Percentiles rank a stretch among this genome's conserved stretches.
Conservation (phyloP, 1,140 invertebrate species). For the Chironomus striatipennis region DNA sequence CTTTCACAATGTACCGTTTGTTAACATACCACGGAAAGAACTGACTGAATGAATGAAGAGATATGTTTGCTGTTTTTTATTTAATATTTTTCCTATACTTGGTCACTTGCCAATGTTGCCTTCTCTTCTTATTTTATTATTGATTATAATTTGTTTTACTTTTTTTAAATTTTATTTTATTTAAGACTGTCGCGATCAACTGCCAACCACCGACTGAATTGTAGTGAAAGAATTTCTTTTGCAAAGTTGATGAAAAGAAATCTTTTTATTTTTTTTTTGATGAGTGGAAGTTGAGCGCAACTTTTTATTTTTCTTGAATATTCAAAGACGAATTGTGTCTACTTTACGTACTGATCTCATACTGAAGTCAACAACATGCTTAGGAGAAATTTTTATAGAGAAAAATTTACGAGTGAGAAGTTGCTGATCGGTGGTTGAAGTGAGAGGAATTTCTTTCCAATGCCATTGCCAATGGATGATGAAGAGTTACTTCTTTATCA, state of each 20-base stretch:
- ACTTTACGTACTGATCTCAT: no score
- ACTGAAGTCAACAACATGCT: no score
- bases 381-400: no score
- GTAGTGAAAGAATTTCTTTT: neutral
- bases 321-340: no score
- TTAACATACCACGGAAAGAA: slow-evolving; percentile 13
- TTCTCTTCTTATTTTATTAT: neutral
- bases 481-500: neutral
- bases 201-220: neutral
- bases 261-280: no score
- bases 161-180: no score
- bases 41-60: neutral
- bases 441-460: neutral
- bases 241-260: no score
- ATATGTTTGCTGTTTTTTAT: neutral
- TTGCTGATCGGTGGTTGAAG: neutral
- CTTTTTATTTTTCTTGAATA: no score
- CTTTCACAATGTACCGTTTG: slow-evolving; percentile 8
- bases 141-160: no score
- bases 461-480: neutral
- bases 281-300: no score
- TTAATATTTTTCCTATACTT: no score
- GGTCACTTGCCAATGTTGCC: neutral
- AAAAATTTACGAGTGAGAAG: no score
- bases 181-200: slow-evolving; percentile 5